These are phyloP conservation scores for Lophura nycthemera DNA, from an alignment of 2,113 vertebrate species.

Conservation along the genomic window DNA sequence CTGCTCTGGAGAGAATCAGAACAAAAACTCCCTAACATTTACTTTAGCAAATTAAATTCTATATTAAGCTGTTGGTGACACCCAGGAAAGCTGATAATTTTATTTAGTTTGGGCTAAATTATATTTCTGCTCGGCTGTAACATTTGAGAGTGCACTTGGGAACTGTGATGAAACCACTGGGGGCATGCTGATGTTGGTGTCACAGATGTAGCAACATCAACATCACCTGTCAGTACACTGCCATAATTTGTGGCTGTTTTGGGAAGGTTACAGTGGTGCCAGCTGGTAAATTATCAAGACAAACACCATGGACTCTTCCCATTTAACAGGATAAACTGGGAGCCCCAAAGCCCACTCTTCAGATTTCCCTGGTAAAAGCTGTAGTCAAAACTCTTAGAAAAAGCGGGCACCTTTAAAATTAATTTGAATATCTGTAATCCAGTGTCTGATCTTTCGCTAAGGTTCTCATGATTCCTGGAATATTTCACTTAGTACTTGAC, in stretches of 20 bases:
- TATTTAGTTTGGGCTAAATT: background rate
- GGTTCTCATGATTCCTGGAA: background rate
- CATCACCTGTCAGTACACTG: background rate
- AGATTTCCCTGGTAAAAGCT: background rate
- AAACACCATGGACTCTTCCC: background rate
- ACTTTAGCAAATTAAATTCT: background rate
- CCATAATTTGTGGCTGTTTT: background rate
- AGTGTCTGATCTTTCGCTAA: background rate
- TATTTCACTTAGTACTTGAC: background rate
- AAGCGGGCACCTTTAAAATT: background rate
- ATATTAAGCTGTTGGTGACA: background rate
- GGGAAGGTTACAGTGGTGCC: background rate
- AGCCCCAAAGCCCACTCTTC: background rate
- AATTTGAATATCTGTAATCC: background rate
- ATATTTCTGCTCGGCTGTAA: background rate
- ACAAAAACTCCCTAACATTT: background rate
- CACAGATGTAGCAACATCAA: background rate
- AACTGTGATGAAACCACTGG: background rate
- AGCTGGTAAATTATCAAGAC: background rate
- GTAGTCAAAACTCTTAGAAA: background rate
- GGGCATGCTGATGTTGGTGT: background rate
- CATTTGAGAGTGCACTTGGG: rapidly evolving
- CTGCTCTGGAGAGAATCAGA: background rate
- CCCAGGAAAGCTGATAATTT: background rate
- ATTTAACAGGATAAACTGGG: background rate